Conservation (phyloP, 1,140 invertebrate species). For the Pachypeltis micranthus region DNA sequence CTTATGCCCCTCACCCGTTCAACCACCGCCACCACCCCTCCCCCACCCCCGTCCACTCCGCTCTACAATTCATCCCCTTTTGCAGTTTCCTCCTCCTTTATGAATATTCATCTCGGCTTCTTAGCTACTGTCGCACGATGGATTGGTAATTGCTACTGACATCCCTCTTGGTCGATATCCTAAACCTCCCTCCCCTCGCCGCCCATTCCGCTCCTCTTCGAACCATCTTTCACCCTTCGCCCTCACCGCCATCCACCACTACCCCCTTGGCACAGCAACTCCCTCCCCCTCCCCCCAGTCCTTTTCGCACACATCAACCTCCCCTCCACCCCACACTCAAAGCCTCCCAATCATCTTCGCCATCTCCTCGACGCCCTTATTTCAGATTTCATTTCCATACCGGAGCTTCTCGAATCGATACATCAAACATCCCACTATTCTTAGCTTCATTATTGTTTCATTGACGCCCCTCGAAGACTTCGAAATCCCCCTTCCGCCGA, state of each 20-base stretch:
- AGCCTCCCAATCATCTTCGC: too few relatives aligned
- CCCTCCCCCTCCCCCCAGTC: background rate
- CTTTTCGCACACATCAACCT: background rate
- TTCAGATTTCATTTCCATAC: slow-evolving; percentile 17
- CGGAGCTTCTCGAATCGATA: slow-evolving; percentile 11
- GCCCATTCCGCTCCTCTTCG: too few relatives aligned
- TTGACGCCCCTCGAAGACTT: background rate
- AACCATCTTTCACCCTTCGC: background rate
- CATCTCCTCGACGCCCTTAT: slow-evolving; percentile 1
- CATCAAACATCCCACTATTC: slow-evolving; percentile 16
- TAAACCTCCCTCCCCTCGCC: background rate
- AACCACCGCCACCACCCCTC: background rate
- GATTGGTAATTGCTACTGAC: slow-evolving; percentile 24
- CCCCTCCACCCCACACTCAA: background rate
- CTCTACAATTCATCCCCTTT: background rate
- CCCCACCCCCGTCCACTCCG: background rate
- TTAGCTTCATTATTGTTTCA: slow-evolving; percentile 13
- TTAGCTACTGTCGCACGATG: slow-evolving; percentile 21
- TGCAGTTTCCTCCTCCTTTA: slow-evolving; percentile 1
- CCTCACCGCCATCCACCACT: too few relatives aligned
- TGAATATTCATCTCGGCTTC: slow-evolving; percentile 24
- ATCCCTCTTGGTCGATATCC: slow-evolving; percentile 16
- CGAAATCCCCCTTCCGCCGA: too few relatives aligned
- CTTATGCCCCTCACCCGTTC: background rate
- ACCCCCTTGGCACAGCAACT: too few relatives aligned